A percentile compares a stretch with the other conserved stretches of the same genome.
Conservation (phyloP, 1,140 invertebrate species). For the Bacillus rossius region DNA sequence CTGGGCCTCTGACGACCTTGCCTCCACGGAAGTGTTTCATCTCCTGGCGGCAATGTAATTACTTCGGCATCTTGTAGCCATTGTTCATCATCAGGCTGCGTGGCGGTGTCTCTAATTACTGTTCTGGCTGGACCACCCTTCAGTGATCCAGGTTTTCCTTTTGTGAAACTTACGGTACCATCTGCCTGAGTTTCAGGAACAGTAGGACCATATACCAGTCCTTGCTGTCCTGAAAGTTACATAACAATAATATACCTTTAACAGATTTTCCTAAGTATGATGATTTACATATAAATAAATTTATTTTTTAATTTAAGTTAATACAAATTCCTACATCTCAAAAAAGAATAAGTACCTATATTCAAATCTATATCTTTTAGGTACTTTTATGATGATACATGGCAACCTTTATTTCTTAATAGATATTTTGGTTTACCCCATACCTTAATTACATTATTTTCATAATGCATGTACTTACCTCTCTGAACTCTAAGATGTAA, state of each 20-base stretch:
- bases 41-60: slow-evolving; percentile 38
- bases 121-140: slow-evolving; percentile 1
- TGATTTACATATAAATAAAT: no score
- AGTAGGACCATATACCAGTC: slow-evolving; percentile 23
- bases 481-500: no score
- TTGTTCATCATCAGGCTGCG: slow-evolving; percentile 1
- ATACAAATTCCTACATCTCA: no score
- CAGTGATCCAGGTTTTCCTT: background rate
- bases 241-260: background rate
- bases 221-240: slow-evolving; percentile 30
- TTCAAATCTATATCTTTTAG: no score
- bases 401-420: no score
- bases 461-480: no score
- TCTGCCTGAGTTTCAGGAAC: slow-evolving; percentile 31
- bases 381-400: no score
- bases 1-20: slow-evolving; percentile 3
- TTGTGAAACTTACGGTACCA: slow-evolving; percentile 8
- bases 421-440: no score
- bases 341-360: no score
- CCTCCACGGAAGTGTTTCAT: slow-evolving; percentile 50
- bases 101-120: background rate
- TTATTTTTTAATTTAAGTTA: no score
- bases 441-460: no score
- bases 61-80: background rate
- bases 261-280: no score